Conservation (phyloP, 2,888 invertebrate genomes). For the Dynastes grantii region DNA sequence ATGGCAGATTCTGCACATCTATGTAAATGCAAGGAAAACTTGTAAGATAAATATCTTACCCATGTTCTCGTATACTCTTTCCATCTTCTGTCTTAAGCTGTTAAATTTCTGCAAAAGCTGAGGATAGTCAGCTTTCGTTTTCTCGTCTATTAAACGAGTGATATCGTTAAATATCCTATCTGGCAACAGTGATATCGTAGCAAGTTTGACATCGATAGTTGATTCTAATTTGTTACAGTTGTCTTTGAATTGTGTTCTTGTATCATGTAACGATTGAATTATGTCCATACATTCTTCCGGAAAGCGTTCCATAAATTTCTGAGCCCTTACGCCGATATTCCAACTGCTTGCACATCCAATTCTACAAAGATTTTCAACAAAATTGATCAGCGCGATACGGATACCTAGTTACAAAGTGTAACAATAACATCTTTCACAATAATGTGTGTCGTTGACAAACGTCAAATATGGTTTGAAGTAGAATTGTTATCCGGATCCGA, state of each 20-base stretch:
- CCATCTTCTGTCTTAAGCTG: background rate
- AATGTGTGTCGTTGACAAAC: too few relatives aligned
- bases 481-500: too few relatives aligned
- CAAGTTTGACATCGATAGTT: background rate
- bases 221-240: slow-evolving; percentile 22
- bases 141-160: slow-evolving; percentile 5
- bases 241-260: background rate
- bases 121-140: background rate
- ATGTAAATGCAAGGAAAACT: background rate
- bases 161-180: background rate
- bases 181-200: background rate
- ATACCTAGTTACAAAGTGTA: too few relatives aligned
- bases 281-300: background rate
- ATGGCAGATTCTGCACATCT: too few relatives aligned
- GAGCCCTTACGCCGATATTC: slow-evolving; percentile 30
- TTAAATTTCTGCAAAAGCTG: slow-evolving; percentile 16
- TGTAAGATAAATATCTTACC: slow-evolving; percentile 10
- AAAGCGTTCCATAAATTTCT: slow-evolving; percentile 25
- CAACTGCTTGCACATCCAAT: slow-evolving; percentile 41
- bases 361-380: slow-evolving; percentile 1
- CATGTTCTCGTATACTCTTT: slow-evolving; percentile 2
- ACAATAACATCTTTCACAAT: too few relatives aligned
- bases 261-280: background rate
- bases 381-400: too few relatives aligned
- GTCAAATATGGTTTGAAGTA: too few relatives aligned